Base-by-base conservation (phyloP, 2,888 invertebrate genomes). In the Epirrhoe alternata region DNA sequence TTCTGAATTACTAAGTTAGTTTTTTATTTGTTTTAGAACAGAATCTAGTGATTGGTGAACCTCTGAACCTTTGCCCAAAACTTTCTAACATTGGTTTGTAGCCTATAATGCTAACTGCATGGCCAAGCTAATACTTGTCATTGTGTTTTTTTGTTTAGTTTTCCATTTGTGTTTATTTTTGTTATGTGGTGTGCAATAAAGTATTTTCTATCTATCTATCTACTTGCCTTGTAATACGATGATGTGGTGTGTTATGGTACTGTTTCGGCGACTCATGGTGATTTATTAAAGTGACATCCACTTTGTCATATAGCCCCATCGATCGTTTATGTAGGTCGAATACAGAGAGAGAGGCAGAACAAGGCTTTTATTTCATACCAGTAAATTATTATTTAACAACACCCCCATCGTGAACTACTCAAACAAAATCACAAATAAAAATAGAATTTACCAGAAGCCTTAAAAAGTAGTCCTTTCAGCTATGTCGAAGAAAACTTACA, bases 281-380 rank as follows among this genome's bases (percentile, higher is more conserved):
- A 62, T 66, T 59, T 59, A 62, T 62, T 62, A 66, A 62, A 58
- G 57, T 60, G 63, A 63, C 66, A 63, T 56, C 59, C 63, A 67
- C 67, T 63, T 67, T 63, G 63, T 47, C 63, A 63, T 63, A 52
- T 52, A 56, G 60, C 63, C 59, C 60, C 62, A 67, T 67, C 63
- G 59, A 67, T 63, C 63, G 17, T 61, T 47, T 56, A 54, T 52
- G 47, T 14, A 56, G 61, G 58, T 47, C 58, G 51, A 55, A 17
- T 56, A 56, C 30, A 61, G 54, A 17, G 55, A 53, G 50, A 60
- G 24, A 30, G 64, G 33, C 38, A 64, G 45, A 55, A 45, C 50
- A 30, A 53, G 33, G 47, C 31, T 60, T 58, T 60, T 64, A 55
- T 55, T 55, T 47, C 12, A 50, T 50, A 49, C 12, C 6, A n/a